phyloP scores from a whole-genome alignment of 30 jellyfish, hydroid and myxozoan species.

The Haliclystus octoradiatus region DNA sequence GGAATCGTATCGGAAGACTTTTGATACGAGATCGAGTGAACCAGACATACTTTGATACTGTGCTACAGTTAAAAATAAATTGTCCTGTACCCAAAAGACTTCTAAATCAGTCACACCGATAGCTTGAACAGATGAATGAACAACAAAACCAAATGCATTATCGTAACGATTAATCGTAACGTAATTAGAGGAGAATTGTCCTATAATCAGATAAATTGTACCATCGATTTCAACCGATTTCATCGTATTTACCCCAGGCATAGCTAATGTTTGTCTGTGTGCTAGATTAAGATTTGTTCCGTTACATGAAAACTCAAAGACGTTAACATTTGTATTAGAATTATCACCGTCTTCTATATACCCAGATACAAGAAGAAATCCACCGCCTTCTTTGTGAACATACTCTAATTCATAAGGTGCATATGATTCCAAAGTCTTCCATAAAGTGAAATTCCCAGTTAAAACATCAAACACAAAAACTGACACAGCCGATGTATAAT shows the following conservation, averaged over 20 bases:
- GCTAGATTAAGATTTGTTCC: not conserved
- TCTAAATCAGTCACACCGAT: slow-evolving; percentile 55
- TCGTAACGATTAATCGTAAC: slow-evolving; percentile 31
- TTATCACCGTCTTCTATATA: slow-evolving; percentile 11
- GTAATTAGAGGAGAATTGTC: slow-evolving; percentile 24
- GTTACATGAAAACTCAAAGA: slow-evolving; percentile 21
- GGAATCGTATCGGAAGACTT: slow-evolving; percentile 30
- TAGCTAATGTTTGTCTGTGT: slow-evolving; percentile 24
- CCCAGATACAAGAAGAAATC: slow-evolving; percentile 29
- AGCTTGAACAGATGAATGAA: slow-evolving; percentile 42
- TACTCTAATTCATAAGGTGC: slow-evolving; percentile 51
- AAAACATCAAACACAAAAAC: slow-evolving; percentile 19
- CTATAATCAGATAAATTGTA: slow-evolving; percentile 41
- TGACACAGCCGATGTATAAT: slow-evolving; percentile 29
- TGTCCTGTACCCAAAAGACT: not conserved
- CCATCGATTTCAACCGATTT: slow-evolving; percentile 22
- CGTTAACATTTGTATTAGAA: slow-evolving; percentile 1
- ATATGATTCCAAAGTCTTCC: slow-evolving; percentile 8
- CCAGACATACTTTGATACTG: slow-evolving; percentile 24
- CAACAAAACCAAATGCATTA: slow-evolving; percentile 14
- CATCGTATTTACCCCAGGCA: slow-evolving; percentile 31
- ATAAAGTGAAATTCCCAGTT: slow-evolving; percentile 7
- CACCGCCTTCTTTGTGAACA: slow-evolving; percentile 2
- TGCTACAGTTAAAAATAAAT: slow-evolving; percentile 37
- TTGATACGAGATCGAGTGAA: slow-evolving; percentile 22